phyloP scores from a whole-genome alignment of 2,888 invertebrate species.

The Schrankia costaestrigalis region DNA sequence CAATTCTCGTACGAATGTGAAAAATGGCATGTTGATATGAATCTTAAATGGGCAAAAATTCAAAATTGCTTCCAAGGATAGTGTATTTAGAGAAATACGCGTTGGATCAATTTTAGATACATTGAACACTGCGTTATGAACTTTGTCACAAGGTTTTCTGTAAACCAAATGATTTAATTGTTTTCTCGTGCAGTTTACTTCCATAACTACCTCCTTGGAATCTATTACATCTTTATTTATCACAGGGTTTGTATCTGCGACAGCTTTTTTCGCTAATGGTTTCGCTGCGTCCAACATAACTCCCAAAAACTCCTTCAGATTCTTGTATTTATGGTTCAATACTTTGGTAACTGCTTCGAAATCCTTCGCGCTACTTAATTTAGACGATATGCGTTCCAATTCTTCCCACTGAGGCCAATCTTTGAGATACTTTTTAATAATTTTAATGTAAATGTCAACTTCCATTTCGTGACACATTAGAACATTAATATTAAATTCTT shows the following conservation, averaged over 20 bases:
- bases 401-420: constrained; percentile 69
- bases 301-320: constrained; percentile 49
- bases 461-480: constrained; percentile 45
- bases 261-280: constrained; percentile 33
- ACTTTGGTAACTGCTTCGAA: constrained; percentile 33
- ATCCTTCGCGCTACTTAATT: constrained; percentile 39
- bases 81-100: constrained; percentile 19
- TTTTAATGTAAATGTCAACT: constrained; percentile 55
- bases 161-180: constrained; percentile 47
- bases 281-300: constrained; percentile 39
- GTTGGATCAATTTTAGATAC: constrained; percentile 20
- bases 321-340: constrained; percentile 44
- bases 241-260: constrained; percentile 20
- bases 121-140: constrained; percentile 48
- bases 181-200: constrained; percentile 40
- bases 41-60: constrained; percentile 15
- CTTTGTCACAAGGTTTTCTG: constrained; percentile 34
- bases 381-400: constrained; percentile 40
- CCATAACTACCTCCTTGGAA: constrained; percentile 37
- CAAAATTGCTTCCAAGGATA: constrained; percentile 13
- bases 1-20: constrained; percentile 13
- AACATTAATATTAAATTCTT: constrained; percentile 51
- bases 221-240: constrained; percentile 11
- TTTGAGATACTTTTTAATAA: constrained; percentile 61
- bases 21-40: constrained; percentile 8